phyloP scores from a whole-genome alignment of 2,888 invertebrate genomes.

The Atrina japonica region DNA sequence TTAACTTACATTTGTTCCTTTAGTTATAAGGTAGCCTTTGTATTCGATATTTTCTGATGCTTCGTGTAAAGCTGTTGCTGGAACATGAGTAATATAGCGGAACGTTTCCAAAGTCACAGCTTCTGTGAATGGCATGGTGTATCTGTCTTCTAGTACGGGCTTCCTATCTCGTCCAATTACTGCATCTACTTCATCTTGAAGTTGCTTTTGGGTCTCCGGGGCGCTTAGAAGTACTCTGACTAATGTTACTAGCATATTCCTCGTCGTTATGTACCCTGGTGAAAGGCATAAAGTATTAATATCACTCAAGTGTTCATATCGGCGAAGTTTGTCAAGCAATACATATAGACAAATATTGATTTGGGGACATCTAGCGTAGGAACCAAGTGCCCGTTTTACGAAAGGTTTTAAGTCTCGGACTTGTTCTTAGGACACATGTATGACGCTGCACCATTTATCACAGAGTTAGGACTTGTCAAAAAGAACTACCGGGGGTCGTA shows the following conservation, averaged over 20 bases:
- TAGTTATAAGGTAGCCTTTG: background rate
- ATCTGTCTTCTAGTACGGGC: slow-evolving; percentile 32
- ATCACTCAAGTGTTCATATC: too few relatives aligned
- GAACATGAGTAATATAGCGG: slow-evolving; percentile 24
- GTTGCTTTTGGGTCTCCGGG: slow-evolving; percentile 6
- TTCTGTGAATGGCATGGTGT: slow-evolving; percentile 44
- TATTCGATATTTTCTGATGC: background rate
- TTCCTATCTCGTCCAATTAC: slow-evolving; percentile 71
- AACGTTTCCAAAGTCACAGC: slow-evolving; percentile 56
- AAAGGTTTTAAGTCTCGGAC: too few relatives aligned
- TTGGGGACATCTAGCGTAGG: too few relatives aligned
- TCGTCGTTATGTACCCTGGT: slow-evolving; percentile 1
- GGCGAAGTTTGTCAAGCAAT: too few relatives aligned
- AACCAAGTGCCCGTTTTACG: too few relatives aligned
- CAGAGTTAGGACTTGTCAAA: too few relatives aligned
- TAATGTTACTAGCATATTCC: slow-evolving; percentile 1
- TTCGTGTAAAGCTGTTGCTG: background rate
- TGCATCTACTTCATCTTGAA: slow-evolving; percentile 30
- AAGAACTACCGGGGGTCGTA: too few relatives aligned
- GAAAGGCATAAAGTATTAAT: too few relatives aligned
- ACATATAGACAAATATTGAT: too few relatives aligned
- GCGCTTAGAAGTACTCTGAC: slow-evolving; percentile 1
- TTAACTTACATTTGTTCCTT: background rate
- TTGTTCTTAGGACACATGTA: too few relatives aligned
- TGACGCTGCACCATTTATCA: too few relatives aligned